Base-by-base conservation (phyloP, 2,888 invertebrate genomes). In the Octonoba sinensis region DNA sequence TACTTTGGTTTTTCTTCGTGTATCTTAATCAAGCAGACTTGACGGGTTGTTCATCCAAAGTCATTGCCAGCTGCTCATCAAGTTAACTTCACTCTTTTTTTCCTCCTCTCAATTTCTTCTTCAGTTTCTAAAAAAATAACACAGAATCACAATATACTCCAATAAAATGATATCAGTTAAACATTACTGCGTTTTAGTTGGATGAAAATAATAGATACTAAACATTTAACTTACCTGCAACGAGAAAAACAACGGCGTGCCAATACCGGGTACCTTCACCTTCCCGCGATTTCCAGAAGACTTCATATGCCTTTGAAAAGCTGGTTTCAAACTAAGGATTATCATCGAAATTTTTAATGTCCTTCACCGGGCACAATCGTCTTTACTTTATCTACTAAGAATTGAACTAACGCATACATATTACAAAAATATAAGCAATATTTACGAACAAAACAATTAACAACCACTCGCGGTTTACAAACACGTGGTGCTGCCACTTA, bases 171-270 rank as follows among this genome's bases (percentile, higher is more conserved):
- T 47, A 15, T 47, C 11, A 15, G 47, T 47, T 47, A 47, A 47
- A 54, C 1, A 11, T 3, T 1, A n/a, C 4, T n/a, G 8, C 12
- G 15, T 54, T 54, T 18, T 11, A 54, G n/a, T 54, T 54, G n/a
- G 18, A 15, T 54, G 1, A 3, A 54, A 54, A 54, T 54, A 54
- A 13, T 15, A 36, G 36, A 54, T 3, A 4, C n/a, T 4, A 54
- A 54, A 54, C n/a, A 54, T 18, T 11, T 54, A 54, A 54, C n/a
- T 54, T 54, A 54, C 54, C 54, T 54, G 54, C 54, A 51, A 54
- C 18, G 54, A 54, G n/a, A 54, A 54, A 8, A 54, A 54, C 15
- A 54, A 54, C 54, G 1, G 54, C 54, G 54, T 54, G 15, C 54
- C 54, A 54, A 13, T 54, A 54, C 6, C 54, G 15, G 1, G n/a